Evolutionary conservation across 2,113 vertebrate species (phyloP).

Genomic region (Fregetta grallaria): DNA sequence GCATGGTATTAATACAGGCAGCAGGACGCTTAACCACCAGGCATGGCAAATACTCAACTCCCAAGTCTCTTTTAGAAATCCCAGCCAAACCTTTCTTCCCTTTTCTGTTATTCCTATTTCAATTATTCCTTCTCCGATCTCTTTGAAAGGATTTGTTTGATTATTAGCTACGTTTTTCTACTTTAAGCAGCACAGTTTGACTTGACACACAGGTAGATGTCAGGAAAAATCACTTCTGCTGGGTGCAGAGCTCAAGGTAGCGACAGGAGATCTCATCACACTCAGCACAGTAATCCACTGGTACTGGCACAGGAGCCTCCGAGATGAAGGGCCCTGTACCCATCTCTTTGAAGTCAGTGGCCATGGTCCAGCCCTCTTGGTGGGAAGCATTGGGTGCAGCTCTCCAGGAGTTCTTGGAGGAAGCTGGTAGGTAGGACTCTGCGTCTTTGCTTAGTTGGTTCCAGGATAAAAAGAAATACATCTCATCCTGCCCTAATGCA

Average conservation of each 20-base stretch:
- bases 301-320: accelerated
- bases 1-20: not conserved
- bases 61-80: not conserved
- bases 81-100: not conserved
- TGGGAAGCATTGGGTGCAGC: not conserved
- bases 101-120: not conserved
- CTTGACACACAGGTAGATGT: not conserved
- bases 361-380: not conserved
- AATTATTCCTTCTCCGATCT: not conserved
- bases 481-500: not conserved
- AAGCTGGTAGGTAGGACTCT: not conserved
- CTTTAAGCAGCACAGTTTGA: not conserved
- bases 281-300: not conserved
- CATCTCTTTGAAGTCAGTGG: not conserved
- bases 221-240: not conserved
- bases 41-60: not conserved
- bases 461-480: not conserved
- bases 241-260: not conserved
- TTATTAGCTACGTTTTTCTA: not conserved
- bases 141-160: not conserved
- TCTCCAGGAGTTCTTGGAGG: not conserved
- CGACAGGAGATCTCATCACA: not conserved
- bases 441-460: not conserved
- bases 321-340: accelerated
- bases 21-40: not conserved